Percentiles rank a stretch among this genome's conserved stretches.
These are phyloP conservation scores for Vesta saturnalis DNA, from an alignment of 2,888 invertebrate genomes.

Conservation along the genomic window DNA sequence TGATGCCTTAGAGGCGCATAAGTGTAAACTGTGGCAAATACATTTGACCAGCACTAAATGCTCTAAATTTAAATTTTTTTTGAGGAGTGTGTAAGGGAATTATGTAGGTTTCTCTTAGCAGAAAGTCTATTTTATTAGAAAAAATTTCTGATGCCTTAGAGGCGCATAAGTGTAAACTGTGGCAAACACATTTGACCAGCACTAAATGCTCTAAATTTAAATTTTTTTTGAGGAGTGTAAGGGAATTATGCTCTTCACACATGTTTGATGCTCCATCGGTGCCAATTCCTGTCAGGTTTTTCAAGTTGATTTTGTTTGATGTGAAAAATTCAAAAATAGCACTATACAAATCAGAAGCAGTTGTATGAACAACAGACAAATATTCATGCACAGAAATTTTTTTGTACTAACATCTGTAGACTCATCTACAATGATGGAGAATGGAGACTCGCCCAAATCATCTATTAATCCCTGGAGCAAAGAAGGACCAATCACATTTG, in stretches of 20 bases:
- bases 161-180: slow-evolving; percentile 46
- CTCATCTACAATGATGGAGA: slow-evolving; percentile 9
- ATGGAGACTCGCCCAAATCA: neutral
- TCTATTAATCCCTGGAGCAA: neutral
- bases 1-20: slow-evolving; percentile 45
- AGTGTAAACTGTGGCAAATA: slow-evolving; percentile 46
- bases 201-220: neutral
- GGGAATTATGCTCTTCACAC: slow-evolving; percentile 41
- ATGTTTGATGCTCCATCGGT: slow-evolving; percentile 48
- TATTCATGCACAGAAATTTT: slow-evolving; percentile 4
- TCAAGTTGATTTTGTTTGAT: slow-evolving; percentile 13
- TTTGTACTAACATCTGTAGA: neutral
- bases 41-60: slow-evolving; percentile 37
- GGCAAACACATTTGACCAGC: slow-evolving; percentile 45
- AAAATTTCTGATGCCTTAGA: slow-evolving; percentile 44
- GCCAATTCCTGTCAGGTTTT: slow-evolving; percentile 45
- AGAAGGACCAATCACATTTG: neutral
- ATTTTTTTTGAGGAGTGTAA: slow-evolving; percentile 39
- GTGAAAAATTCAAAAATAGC: neutral
- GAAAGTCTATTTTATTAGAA: slow-evolving; percentile 44
- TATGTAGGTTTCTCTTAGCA: slow-evolving; percentile 47
- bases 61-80: slow-evolving; percentile 21
- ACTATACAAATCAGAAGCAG: slow-evolving; percentile 33
- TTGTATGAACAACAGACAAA: slow-evolving; percentile 29
- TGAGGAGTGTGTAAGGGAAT: slow-evolving; percentile 38